Percentiles rank a stretch among this genome's conserved stretches.
Conservation (phyloP, 2,888 invertebrate species). For the Aleiodes leptofemur region DNA sequence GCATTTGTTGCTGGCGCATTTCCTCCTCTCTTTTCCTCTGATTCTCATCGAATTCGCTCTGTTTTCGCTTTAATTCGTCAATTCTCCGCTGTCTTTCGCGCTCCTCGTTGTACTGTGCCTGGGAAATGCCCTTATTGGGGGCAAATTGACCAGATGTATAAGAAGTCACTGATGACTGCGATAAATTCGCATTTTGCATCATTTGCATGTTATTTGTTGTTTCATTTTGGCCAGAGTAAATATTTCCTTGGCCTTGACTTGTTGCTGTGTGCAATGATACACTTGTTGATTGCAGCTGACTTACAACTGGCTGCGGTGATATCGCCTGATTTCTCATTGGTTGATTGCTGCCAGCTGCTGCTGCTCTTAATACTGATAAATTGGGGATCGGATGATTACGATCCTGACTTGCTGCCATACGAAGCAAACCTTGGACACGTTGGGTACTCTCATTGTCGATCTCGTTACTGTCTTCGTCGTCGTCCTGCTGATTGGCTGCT, state of each 20-base stretch:
- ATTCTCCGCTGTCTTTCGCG: slow-evolving; percentile 76
- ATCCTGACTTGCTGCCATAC: slow-evolving; percentile 74
- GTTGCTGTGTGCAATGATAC: slow-evolving; percentile 68
- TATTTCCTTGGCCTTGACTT: slow-evolving; percentile 62
- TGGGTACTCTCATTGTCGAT: slow-evolving; percentile 75
- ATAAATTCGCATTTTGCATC: not conserved
- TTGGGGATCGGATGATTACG: slow-evolving; percentile 63
- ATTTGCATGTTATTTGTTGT: slow-evolving; percentile 13
- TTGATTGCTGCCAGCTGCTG: slow-evolving; percentile 61
- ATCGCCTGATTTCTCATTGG: slow-evolving; percentile 63
- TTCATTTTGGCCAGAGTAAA: slow-evolving; percentile 59
- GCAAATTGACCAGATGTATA: slow-evolving; percentile 27
- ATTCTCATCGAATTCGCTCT: slow-evolving; percentile 77
- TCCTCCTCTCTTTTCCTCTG: slow-evolving; percentile 76
- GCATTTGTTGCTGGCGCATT: slow-evolving; percentile 74
- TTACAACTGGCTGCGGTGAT: slow-evolving; percentile 72
- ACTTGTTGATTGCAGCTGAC: slow-evolving; percentile 70
- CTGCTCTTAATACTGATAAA: slow-evolving; percentile 63
- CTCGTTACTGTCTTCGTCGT: slow-evolving; percentile 77
- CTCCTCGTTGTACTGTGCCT: slow-evolving; percentile 70
- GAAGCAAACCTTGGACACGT: slow-evolving; percentile 77
- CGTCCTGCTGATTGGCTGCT: slow-evolving; percentile 82
- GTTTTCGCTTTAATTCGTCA: slow-evolving; percentile 78
- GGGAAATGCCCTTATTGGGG: slow-evolving; percentile 44
- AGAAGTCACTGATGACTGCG: too few species aligned